Percentiles rank a stretch among this genome's conserved stretches.
Evolutionary conservation across 2,888 invertebrate genomes (phyloP).

Genomic region (Podotricha telesiphe): DNA sequence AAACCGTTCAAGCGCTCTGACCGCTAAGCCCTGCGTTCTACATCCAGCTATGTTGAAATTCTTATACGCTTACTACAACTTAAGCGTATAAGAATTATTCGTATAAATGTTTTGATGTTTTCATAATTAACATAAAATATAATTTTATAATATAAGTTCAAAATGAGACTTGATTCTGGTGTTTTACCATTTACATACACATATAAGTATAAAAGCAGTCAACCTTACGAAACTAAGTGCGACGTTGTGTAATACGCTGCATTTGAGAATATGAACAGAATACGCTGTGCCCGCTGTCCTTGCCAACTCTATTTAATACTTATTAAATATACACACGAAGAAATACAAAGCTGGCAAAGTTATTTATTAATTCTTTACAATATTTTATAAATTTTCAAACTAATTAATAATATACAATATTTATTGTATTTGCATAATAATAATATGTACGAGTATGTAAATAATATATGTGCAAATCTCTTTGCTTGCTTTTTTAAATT

Average conservation of each 20-base stretch:
- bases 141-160: background rate
- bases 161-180: background rate
- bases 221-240: constrained; percentile 1
- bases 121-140: background rate
- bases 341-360: background rate
- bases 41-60: no score
- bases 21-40: no score
- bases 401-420: background rate
- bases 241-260: constrained; percentile 6
- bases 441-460: background rate
- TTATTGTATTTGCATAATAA: background rate
- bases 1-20: no score
- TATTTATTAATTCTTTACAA: background rate
- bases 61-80: no score
- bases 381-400: background rate
- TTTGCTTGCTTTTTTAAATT: constrained; percentile 12
- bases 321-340: background rate
- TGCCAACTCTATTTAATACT: constrained; percentile 3
- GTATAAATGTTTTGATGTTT: background rate
- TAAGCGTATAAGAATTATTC: no score
- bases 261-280: constrained; percentile 12
- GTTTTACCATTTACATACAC: constrained; percentile 9
- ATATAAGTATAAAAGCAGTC: background rate
- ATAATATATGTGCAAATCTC: constrained; percentile 2
- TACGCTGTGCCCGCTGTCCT: background rate